Conservation (phyloP, 2,797 vertebrate species). For the Naso thynnoides region DNA sequence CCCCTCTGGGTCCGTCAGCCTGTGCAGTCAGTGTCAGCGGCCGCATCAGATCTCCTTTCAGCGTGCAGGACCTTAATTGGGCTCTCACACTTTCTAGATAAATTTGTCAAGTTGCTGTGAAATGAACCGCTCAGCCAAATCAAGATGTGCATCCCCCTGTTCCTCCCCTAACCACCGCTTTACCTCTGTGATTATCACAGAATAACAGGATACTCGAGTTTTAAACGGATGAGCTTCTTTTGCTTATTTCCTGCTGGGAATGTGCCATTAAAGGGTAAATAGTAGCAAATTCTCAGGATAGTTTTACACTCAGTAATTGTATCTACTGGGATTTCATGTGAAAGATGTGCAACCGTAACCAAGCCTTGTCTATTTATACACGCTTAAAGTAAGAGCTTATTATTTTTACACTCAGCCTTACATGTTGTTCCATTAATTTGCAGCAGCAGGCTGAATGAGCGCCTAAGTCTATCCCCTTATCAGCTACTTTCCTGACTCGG, state of each 20-base stretch:
- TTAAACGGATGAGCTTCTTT: constrained; percentile 42
- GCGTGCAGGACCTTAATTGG: constrained; percentile 66
- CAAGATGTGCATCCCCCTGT: constrained; percentile 54
- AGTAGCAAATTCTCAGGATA: constrained; percentile 50
- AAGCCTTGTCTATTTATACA: constrained; percentile 56
- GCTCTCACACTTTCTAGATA: constrained; percentile 66
- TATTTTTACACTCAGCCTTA: constrained; percentile 57
- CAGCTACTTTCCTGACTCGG: constrained; percentile 69
- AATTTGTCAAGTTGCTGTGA: constrained; percentile 73
- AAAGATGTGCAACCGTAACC: constrained; percentile 54
- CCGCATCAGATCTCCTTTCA: constrained; percentile 60
- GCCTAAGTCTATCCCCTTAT: constrained; percentile 72
- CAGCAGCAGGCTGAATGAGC: constrained; percentile 67
- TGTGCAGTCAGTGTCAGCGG: constrained; percentile 59
- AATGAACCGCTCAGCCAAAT: constrained; percentile 60
- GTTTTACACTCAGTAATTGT: constrained; percentile 56
- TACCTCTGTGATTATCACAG: constrained; percentile 21
- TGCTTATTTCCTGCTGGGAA: constrained; percentile 49
- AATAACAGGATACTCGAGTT: constrained; percentile 39
- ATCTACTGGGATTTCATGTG: constrained; percentile 64
- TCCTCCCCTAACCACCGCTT: constrained; percentile 2
- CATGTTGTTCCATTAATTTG: constrained; percentile 70
- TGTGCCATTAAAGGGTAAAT: constrained; percentile 58
- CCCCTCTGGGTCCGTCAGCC: constrained; percentile 59
- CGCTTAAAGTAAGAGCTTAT: constrained; percentile 59